Percentiles rank a stretch among this genome's conserved stretches.
Conservation (phyloP, 2,797 vertebrate genomes). For the Pampus argenteus region DNA sequence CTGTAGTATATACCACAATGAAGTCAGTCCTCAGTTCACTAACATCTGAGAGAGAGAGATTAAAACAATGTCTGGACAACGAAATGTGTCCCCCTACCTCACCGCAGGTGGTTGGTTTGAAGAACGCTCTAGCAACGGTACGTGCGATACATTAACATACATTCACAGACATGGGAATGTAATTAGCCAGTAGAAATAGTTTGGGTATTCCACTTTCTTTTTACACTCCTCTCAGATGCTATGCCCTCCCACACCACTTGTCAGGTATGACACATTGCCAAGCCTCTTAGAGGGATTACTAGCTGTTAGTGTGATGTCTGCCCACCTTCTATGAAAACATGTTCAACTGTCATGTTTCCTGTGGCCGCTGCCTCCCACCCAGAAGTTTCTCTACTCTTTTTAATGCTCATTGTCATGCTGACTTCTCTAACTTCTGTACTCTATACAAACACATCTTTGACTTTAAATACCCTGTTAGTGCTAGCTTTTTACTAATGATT, state of each 20-base stretch:
- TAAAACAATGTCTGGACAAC: slow-evolving; percentile 91
- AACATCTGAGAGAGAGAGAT: slow-evolving; percentile 89
- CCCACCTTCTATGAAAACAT: slow-evolving; percentile 48
- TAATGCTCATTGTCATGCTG: slow-evolving; percentile 23
- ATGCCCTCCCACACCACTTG: slow-evolving; percentile 55
- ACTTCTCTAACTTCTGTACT: slow-evolving; percentile 26
- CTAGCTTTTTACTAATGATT: slow-evolving; percentile 26
- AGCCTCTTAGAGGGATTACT: slow-evolving; percentile 54
- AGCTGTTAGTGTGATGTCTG: slow-evolving; percentile 37
- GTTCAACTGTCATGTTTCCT: slow-evolving; percentile 54
- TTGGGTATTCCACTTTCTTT: slow-evolving; percentile 20
- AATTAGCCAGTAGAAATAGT: slow-evolving; percentile 16
- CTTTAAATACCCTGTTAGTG: slow-evolving; percentile 35
- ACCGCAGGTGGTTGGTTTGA: slow-evolving; percentile 91
- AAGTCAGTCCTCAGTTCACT: slow-evolving; percentile 91
- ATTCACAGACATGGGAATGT: slow-evolving; percentile 9
- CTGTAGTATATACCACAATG: slow-evolving; percentile 92
- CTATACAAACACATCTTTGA: slow-evolving; percentile 37
- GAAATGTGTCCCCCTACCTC: slow-evolving; percentile 87
- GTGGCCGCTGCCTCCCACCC: slow-evolving; percentile 51
- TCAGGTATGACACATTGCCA: slow-evolving; percentile 49
- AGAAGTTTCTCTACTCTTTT: slow-evolving; percentile 29
- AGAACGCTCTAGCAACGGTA: slow-evolving; percentile 90
- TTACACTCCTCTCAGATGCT: slow-evolving; percentile 10
- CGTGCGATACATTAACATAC: slow-evolving; percentile 52